Percentiles rank a stretch among this genome's conserved stretches.
These are phyloP conservation scores for Lymantria monacha DNA, from an alignment of 2,888 invertebrate species.

Conservation along the genomic window DNA sequence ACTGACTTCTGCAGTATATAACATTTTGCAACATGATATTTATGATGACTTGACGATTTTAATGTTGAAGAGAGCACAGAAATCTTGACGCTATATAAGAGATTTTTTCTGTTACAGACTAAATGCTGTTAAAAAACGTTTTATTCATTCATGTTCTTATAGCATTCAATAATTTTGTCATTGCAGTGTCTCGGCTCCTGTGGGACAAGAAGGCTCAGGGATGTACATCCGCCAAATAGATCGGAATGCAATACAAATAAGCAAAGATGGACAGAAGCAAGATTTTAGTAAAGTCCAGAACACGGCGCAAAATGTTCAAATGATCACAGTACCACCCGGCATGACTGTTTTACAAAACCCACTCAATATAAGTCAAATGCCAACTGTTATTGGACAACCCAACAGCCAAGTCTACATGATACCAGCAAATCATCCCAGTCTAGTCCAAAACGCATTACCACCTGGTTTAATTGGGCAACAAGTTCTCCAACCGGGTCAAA, in stretches of 20 bases:
- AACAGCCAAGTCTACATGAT: slow-evolving; percentile 78
- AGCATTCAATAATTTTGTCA: background rate
- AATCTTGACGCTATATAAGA: no score
- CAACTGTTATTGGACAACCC: slow-evolving; percentile 63
- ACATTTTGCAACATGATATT: no score
- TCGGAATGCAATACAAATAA: slow-evolving; percentile 64
- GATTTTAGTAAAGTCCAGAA: slow-evolving; percentile 66
- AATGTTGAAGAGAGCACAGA: no score
- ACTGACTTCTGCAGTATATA: no score
- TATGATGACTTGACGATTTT: no score
- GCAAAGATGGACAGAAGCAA: slow-evolving; percentile 68
- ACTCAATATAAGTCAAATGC: slow-evolving; percentile 67
- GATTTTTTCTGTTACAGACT: no score
- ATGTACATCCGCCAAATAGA: slow-evolving; percentile 77
- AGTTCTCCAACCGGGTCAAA: slow-evolving; percentile 66
- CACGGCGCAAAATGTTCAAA: slow-evolving; percentile 69
- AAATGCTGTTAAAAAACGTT: no score
- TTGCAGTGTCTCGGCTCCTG: slow-evolving; percentile 60
- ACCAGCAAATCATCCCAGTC: slow-evolving; percentile 65
- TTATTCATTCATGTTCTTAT: no score
- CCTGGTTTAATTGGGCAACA: slow-evolving; percentile 65
- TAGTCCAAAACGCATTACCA: slow-evolving; percentile 60
- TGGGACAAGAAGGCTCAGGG: slow-evolving; percentile 63
- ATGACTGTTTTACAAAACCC: slow-evolving; percentile 76
- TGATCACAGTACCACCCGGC: slow-evolving; percentile 74